Percentiles rank a stretch among this genome's conserved stretches.
phyloP scores from a whole-genome alignment of 2,888 invertebrate genomes.

The Drosophila buzzatii region DNA sequence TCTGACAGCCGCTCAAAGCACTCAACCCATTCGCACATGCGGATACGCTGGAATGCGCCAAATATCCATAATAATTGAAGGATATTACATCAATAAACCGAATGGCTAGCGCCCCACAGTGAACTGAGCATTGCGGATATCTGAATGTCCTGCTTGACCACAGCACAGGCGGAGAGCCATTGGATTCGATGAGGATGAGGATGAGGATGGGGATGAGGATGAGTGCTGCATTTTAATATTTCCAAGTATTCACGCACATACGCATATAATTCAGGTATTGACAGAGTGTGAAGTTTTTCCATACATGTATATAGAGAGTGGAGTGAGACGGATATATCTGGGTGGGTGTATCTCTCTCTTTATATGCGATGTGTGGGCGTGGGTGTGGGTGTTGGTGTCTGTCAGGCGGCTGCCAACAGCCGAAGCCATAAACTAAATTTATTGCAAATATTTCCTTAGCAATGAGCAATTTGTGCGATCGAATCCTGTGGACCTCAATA shows the following conservation, averaged over 20 bases:
- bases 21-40: constrained; percentile 55
- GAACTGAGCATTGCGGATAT: constrained; percentile 15
- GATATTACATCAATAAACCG: constrained; percentile 84
- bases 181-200: not conserved
- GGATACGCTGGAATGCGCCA: constrained; percentile 73
- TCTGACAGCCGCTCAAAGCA: not conserved
- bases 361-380: not conserved
- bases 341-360: too few species aligned
- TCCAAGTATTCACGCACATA: constrained; percentile 76
- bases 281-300: constrained; percentile 53
- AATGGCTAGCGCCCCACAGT: constrained; percentile 22
- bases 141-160: constrained; percentile 38
- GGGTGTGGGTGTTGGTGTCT: constrained; percentile 49
- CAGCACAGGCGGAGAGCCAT: not conserved
- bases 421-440: constrained; percentile 82
- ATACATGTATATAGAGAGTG: not conserved
- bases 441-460: constrained; percentile 84
- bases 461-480: constrained; percentile 83
- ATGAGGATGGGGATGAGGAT: constrained; percentile 33
- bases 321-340: not conserved
- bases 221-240: constrained; percentile 81
- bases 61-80: constrained; percentile 84
- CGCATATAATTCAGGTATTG: constrained; percentile 83
- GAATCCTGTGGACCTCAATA: constrained; percentile 64
- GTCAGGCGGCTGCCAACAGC: constrained; percentile 70